phyloP scores from a whole-genome alignment of 2,797 vertebrate species.

The Potorous gilbertii region DNA sequence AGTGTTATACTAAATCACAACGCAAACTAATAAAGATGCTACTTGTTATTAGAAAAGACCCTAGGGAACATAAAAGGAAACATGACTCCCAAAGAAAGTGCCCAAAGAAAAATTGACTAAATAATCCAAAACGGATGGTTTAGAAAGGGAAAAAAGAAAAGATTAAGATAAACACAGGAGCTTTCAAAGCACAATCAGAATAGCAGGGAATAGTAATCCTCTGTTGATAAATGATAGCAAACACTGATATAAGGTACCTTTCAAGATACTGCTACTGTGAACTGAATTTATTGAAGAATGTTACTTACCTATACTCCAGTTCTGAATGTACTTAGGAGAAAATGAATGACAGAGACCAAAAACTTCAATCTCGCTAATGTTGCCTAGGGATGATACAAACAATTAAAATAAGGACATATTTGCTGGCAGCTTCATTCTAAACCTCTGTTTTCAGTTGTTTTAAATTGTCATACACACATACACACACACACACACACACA shows the following conservation, averaged over 20 bases:
- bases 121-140: slow-evolving; percentile 30
- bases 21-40: not conserved
- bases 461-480: slow-evolving; percentile 61
- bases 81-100: not conserved
- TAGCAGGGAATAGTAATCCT: slow-evolving; percentile 8
- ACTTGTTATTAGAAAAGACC: slow-evolving; percentile 25
- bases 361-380: slow-evolving; percentile 63
- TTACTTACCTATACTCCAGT: slow-evolving; percentile 56
- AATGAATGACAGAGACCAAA: slow-evolving; percentile 62
- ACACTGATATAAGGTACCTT: slow-evolving; percentile 49
- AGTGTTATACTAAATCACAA: not conserved
- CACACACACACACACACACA: too few species aligned
- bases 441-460: slow-evolving; percentile 56
- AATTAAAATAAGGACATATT: not conserved
- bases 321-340: slow-evolving; percentile 43
- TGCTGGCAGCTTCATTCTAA: slow-evolving; percentile 47
- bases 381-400: slow-evolving; percentile 35
- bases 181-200: slow-evolving; percentile 46
- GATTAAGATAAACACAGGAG: slow-evolving; percentile 40
- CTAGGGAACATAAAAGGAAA: not conserved
- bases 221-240: slow-evolving; percentile 49
- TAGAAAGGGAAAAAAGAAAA: slow-evolving; percentile 39
- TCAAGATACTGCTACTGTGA: slow-evolving; percentile 50
- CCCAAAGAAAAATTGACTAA: slow-evolving; percentile 10
- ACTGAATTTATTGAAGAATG: slow-evolving; percentile 41